These are phyloP conservation scores for Danaus chrysippus DNA, from an alignment of 2,888 invertebrate species.

Conservation along the genomic window DNA sequence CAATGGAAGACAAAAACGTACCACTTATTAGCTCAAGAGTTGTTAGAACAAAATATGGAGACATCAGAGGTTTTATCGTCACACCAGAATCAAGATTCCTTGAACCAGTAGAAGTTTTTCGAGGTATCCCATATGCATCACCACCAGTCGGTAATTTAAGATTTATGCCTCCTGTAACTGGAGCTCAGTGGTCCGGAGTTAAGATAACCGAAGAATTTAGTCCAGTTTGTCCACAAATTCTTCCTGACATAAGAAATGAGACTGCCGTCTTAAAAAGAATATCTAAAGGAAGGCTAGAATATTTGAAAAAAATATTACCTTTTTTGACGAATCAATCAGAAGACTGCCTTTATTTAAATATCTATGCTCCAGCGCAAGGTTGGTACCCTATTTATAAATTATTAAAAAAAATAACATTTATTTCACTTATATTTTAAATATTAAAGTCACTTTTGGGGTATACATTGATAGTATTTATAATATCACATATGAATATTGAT, in stretches of 20 bases:
- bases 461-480: too few relatives aligned
- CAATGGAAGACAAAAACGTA: conserved; percentile 72
- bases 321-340: conserved; percentile 95
- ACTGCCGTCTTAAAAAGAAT: conserved; percentile 90
- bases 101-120: conserved; percentile 94
- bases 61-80: conserved; percentile 90
- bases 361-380: conserved; percentile 98
- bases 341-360: conserved; percentile 97
- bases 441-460: too few relatives aligned
- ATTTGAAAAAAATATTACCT: conserved; percentile 91
- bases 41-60: conserved; percentile 93
- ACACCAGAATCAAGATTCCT: conserved; percentile 88
- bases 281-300: conserved; percentile 93
- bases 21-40: conserved; percentile 88
- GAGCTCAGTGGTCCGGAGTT: conserved; percentile 94
- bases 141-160: conserved; percentile 92
- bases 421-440: not conserved
- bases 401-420: not conserved
- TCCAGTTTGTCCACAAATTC: conserved; percentile 95
- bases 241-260: conserved; percentile 92
- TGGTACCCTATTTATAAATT: conserved; percentile 48
- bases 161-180: conserved; percentile 97
- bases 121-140: conserved; percentile 96
- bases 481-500: too few relatives aligned
- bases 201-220: conserved; percentile 92